Base-by-base conservation (phyloP, 2,888 invertebrate genomes). In the Trachelus troglodyta region DNA sequence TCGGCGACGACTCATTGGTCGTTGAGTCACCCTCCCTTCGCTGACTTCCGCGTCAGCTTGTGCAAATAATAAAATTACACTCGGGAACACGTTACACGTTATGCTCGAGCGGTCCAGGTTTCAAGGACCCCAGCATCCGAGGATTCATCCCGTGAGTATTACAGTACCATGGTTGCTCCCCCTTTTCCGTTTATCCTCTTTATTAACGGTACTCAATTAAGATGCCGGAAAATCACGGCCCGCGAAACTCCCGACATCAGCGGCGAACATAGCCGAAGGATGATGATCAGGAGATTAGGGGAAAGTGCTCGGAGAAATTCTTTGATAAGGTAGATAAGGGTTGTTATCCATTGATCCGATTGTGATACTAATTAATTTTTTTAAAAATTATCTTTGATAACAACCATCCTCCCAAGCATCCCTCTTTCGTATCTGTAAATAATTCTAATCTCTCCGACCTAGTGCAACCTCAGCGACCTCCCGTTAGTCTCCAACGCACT, bases 1-100 rank as follows among this genome's bases (percentile, higher is more conserved):
- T 11, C 34, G 35, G 34, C 15, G 79, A 81, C 82, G 40, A 6
- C 40, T 56, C 40, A 56, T 56, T 56, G 40, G 40, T 56, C 40
- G 40, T 23, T 56, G 40, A 56, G 40, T 6, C 40, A 56, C 40
- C 40, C 80, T 81, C 83, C 83, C 83, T 81, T 82, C 74, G 74
- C 78, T 77, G 82, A 85, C 84, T 85, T 86, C 83, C 83, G 85
- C 84, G 82, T 84, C 85, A 84, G 85, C 85, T 84, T 87, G 86
- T 78, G 81, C 85, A 84, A 85, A 87, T 87, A 85, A 86, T 84
- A 84, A 85, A 85, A 86, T 85, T 84, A 85, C 82, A 77, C 80
- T 71, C 79, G 80, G 34, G 75, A 75, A 78, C 77, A 77, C 80
- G 81, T 81, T 83, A 75, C 79, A 79, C 81, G 77, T 74, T 56